Evolutionary conservation across 1,140 invertebrate species (phyloP).

Genomic region (Dinothrombium tinctorium): DNA sequence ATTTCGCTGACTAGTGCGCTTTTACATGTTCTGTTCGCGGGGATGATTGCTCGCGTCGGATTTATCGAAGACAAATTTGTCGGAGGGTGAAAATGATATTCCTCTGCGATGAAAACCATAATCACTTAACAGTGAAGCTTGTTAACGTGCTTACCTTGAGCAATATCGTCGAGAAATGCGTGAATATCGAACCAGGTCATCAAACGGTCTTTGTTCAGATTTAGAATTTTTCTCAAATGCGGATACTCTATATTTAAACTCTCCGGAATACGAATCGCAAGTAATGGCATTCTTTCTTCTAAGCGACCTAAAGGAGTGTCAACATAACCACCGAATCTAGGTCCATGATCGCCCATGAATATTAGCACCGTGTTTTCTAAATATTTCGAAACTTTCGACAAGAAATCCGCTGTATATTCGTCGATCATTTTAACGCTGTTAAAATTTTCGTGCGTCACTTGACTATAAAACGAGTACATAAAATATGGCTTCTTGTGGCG

Average conservation of each 20-base stretch:
- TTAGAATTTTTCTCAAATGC: conserved; percentile 1
- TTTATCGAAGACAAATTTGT: no score
- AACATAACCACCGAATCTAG: conserved; percentile 3
- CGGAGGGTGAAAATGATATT: no score
- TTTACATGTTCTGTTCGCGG: conserved; percentile 3
- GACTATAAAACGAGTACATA: conserved; percentile 8
- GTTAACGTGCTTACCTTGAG: conserved; percentile 10
- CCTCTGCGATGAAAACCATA: no score
- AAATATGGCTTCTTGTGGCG: conserved; percentile 16
- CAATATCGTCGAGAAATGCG: conserved; percentile 15
- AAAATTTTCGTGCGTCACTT: conserved; percentile 12
- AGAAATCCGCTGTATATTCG: conserved; percentile 6
- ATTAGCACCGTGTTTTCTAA: conserved; percentile 21
- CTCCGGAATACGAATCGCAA: conserved; percentile 15
- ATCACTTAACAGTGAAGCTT: no score
- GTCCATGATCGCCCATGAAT: conserved; percentile 8
- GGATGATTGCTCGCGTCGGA: conserved; percentile 7
- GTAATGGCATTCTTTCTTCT: conserved; percentile 19
- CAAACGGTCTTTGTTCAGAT: conserved; percentile 6
- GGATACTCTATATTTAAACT: conserved; percentile 13
- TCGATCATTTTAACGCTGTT: conserved; percentile 9
- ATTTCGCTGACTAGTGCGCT: conserved; percentile 3
- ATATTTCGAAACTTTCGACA: background rate
- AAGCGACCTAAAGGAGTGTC: conserved; percentile 16
- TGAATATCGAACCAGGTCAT: conserved; percentile 17